Evolutionary conservation across 2,113 vertebrate genomes (phyloP).

Genomic region (Xiphias gladius): DNA sequence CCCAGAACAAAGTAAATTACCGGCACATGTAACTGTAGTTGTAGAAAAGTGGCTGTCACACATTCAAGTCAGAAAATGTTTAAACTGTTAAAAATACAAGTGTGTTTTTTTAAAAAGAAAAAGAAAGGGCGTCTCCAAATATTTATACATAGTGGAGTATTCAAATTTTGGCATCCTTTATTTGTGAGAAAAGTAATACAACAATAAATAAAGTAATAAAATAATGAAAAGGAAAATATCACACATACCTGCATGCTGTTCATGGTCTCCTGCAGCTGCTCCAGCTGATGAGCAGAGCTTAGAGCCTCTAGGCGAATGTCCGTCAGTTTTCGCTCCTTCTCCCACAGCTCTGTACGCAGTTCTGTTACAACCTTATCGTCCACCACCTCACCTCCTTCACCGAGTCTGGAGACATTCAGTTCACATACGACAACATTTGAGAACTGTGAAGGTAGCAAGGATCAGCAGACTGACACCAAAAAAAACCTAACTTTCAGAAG

Average conservation of each 20-base stretch:
- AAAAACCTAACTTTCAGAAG: too few relatives aligned
- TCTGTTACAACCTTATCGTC: slow-evolving; percentile 95
- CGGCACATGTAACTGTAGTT: neutral
- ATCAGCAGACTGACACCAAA: neutral
- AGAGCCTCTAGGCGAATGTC: slow-evolving; percentile 97
- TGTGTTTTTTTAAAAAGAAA: neutral
- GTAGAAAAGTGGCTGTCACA: neutral
- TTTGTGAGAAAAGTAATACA: neutral
- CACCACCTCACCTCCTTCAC: slow-evolving; percentile 71
- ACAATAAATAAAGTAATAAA: neutral
- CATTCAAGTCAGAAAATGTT: neutral
- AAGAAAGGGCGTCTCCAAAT: neutral
- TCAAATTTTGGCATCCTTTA: neutral
- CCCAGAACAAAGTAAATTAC: neutral
- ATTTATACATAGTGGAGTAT: neutral
- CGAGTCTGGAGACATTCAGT: slow-evolving; percentile 57
- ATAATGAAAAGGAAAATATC: neutral
- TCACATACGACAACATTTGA: neutral
- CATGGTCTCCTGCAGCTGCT: slow-evolving; percentile 97
- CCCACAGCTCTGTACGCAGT: slow-evolving; percentile 96
- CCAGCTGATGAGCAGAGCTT: slow-evolving; percentile 95
- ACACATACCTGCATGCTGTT: slow-evolving; percentile 94
- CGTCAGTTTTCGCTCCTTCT: slow-evolving; percentile 97
- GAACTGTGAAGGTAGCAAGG: neutral
- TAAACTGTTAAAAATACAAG: neutral